Base-by-base conservation (phyloP, 2,797 vertebrate genomes). In the Muscicapa comitata region DNA sequence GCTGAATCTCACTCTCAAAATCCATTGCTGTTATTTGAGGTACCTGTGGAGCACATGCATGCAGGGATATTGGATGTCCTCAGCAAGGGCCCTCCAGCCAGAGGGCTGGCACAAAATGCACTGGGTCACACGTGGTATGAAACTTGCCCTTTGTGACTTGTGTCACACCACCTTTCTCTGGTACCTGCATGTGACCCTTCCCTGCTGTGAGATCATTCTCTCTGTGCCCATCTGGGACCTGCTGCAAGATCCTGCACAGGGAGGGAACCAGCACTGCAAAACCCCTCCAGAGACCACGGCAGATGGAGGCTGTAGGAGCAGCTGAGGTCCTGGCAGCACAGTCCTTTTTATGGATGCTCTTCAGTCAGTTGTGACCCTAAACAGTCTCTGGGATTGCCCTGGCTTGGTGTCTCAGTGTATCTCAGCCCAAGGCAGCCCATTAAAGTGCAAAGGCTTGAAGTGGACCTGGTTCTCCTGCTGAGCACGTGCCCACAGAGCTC, bases 251-350 rank as follows among this genome's bases (percentile, higher is more conserved):
- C 18, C 38, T 81, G 31, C 35, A 12, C 50, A 17, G 48, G 17
- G 7, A 80, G 17, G 31, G n/a, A 83, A 28, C 12, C 68, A 68
- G 35, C 37, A 53, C 2, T 3, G 51, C 54, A 63, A 74, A 86
- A 11, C 9, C 10, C 26, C 19, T 66, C 13, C 70, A 71, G 55
- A 81, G 4, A 19, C 9, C 19, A 31, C 0, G 0, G 29, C 40
- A 68, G 38, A 72, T 10, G 50, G 38, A 92, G 11, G 25, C 25
- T 86, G 66, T 10, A 65, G 55, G 42, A 75, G 48, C 48, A 38
- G 48, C 13, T 48, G n/a, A 57, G 25, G 11, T 87, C 48, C 23
- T 51, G 38, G 19, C 37, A 23, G 38, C 4, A 19, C 7, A 17
- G 5, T 28, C 25, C 6, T 66, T 38, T 68, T 37, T 16, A 11